Evolutionary conservation across 2,797 vertebrate genomes (phyloP).

Genomic region (Sebastes cheni): DNA sequence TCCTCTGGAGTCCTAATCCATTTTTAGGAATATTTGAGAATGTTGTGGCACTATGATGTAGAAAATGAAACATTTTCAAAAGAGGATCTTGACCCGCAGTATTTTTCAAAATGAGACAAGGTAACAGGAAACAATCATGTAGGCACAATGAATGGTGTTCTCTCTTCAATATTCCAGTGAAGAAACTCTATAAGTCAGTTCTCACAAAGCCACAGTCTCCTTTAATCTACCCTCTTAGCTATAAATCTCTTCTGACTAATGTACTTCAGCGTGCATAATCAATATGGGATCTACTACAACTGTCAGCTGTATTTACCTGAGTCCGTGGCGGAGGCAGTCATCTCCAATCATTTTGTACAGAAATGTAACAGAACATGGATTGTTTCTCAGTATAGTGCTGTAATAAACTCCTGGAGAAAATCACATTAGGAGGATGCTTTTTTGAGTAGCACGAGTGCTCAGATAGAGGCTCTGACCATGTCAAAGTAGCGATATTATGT

Average conservation of each 20-base stretch:
- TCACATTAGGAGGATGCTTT: neutral
- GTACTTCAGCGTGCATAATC: neutral
- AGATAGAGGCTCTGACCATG: neutral
- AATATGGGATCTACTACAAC: neutral
- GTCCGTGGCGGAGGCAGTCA: neutral
- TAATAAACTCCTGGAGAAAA: neutral
- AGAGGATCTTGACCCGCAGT: neutral
- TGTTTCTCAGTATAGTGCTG: neutral
- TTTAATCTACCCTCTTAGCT: neutral
- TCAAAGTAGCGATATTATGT: neutral
- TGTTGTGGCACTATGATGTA: neutral
- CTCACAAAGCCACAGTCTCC: neutral
- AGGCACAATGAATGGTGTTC: neutral
- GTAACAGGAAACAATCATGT: neutral
- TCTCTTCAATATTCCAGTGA: neutral
- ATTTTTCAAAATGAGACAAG: neutral
- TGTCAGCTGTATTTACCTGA: conserved; percentile 7
- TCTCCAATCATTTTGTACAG: neutral
- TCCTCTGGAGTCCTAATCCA: neutral
- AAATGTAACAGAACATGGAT: neutral
- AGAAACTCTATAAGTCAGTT: neutral
- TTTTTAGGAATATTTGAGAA: neutral
- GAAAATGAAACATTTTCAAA: neutral
- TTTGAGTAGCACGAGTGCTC: neutral
- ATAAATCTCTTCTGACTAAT: conserved; percentile 11